These are phyloP conservation scores for Euura saliciscinereae DNA, from an alignment of 1,140 invertebrate genomes.

Conservation along the genomic window DNA sequence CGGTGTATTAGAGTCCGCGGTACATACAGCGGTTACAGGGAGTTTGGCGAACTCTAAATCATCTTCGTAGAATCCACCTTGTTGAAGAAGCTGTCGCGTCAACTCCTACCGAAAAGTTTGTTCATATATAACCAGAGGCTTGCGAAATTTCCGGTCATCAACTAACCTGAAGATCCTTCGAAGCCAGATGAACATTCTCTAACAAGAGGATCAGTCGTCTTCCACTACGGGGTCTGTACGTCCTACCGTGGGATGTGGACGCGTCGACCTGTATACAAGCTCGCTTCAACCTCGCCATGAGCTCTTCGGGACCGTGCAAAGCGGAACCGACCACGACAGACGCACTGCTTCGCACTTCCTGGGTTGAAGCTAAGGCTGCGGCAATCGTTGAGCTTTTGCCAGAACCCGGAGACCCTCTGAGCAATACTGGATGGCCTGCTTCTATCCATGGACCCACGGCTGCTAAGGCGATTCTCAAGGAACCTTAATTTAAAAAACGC, in stretches of 20 bases:
- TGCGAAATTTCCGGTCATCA: background rate
- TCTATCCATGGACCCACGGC: constrained; percentile 49
- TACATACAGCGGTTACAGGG: constrained; percentile 47
- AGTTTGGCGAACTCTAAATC: constrained; percentile 55
- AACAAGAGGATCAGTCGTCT: constrained; percentile 45
- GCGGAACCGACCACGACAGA: constrained; percentile 46
- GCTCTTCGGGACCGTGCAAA: constrained; percentile 49
- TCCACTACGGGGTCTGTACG: constrained; percentile 50
- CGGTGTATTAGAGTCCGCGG: constrained; percentile 43
- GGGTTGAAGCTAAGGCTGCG: constrained; percentile 38
- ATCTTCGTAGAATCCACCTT: constrained; percentile 55
- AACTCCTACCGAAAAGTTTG: constrained; percentile 50
- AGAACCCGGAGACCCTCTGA: constrained; percentile 47
- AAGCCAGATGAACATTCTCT: constrained; percentile 51
- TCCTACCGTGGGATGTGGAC: constrained; percentile 47
- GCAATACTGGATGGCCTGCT: constrained; percentile 41
- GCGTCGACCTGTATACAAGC: constrained; percentile 49
- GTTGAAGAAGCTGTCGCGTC: constrained; percentile 49
- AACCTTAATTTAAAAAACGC: no score
- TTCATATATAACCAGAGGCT: constrained; percentile 14
- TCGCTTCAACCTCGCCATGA: constrained; percentile 47
- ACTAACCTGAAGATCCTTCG: constrained; percentile 46
- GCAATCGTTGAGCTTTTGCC: constrained; percentile 52
- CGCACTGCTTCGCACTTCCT: constrained; percentile 34
- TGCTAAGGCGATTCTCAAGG: constrained; percentile 40